Percentiles rank a stretch among this genome's conserved stretches.
These are phyloP conservation scores for Phalacrocorax brasilianus DNA, from an alignment of 2,113 vertebrate species.

Conservation along the genomic window DNA sequence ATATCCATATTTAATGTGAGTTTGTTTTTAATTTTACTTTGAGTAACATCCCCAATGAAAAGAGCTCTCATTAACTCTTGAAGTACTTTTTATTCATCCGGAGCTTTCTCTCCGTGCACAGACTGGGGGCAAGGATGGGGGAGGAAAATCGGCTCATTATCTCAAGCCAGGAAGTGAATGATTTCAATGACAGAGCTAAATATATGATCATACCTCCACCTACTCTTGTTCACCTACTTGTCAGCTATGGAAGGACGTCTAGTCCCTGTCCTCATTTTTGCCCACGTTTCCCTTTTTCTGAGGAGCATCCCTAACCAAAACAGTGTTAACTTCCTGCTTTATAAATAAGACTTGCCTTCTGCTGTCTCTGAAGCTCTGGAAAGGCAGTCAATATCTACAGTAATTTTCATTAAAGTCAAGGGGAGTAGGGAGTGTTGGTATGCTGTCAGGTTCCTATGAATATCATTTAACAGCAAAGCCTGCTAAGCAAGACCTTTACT, in stretches of 20 bases:
- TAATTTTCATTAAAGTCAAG: neutral
- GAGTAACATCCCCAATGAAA: neutral
- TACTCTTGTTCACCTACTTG: slow-evolving; percentile 12
- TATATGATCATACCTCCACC: neutral
- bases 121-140: neutral
- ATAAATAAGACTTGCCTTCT: neutral
- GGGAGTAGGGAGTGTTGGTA: neutral
- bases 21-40: neutral
- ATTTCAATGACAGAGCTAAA: neutral
- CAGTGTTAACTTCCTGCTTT: neutral
- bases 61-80: neutral
- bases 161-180: neutral
- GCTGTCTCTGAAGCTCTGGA: neutral
- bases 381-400: neutral
- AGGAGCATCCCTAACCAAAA: neutral
- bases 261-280: slow-evolving; percentile 20
- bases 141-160: neutral
- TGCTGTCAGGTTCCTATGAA: neutral
- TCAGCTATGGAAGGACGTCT: neutral
- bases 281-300: neutral
- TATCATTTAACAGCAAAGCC: neutral
- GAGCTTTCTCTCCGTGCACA: neutral
- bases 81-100: neutral
- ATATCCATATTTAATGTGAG: neutral
- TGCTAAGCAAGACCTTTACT: neutral